Evolutionary conservation across 2,888 invertebrate genomes (phyloP), one percentile per base, ranked within the genome.

Genomic region (Drosophila greeni): DNA sequence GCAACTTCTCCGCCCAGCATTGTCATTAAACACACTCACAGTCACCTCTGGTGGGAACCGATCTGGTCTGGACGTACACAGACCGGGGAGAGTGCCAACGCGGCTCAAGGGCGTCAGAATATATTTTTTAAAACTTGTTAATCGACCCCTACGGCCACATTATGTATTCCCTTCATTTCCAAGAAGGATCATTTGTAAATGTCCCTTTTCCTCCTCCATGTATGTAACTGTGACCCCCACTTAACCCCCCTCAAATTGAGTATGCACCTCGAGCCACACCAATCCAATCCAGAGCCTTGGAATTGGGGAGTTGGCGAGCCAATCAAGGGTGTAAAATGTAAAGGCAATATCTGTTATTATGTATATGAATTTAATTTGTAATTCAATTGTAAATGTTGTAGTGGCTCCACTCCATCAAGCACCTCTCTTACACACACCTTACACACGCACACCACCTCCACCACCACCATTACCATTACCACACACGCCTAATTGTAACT

Each of bases 291-390:
- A 43, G 60, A 36, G 39, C 36, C 36, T 31, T 34, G 61, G 36
- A 43, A 42, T 16, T 34, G 9, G 31, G 4, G 23, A 51, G 37
- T 14, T 18, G n/a, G 45, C 36, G 23, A 45, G 39, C 39, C 33
- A 31, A 31, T n/a, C n/a, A n/a, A 57, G 53, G 61, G 49, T 75
- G 72, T 66, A 66, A 47, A 47, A 40, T 60, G 60, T 59, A 51
- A 75, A 61, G 57, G 66, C 70, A 69, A 65, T 72, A 64, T 66
- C 59, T 74, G 57, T 64, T 71, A 58, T 67, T 67, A 55, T 71
- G 43, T 70, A 60, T 65, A 54, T 70, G 54, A 54, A 26, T 55
- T 48, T 66, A 49, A 40, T 55, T 61, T 71, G 59, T 70, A 47
- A 64, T 59, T 51, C 54, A 74, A 64, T 36, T 69, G 61, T 70